These are phyloP conservation scores for Pemphredon lugubris DNA, from an alignment of 2,888 invertebrate species.

Conservation along the genomic window DNA sequence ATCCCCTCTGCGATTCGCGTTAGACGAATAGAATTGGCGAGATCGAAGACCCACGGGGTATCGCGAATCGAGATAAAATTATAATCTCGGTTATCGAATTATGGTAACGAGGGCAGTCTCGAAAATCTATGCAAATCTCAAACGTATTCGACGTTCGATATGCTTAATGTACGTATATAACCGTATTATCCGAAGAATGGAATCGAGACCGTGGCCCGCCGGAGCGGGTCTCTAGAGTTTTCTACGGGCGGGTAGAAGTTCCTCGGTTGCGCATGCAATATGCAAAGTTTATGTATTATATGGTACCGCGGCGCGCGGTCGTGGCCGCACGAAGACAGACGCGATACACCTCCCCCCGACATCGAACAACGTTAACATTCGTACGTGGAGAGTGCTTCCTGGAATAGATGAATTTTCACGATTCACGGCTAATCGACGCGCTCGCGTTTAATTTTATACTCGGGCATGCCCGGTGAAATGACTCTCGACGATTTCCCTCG, in stretches of 20 bases:
- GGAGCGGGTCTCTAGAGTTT: constrained; percentile 3
- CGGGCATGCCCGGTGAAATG: neutral
- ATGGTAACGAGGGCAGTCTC: constrained; percentile 16
- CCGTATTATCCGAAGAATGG: constrained; percentile 25
- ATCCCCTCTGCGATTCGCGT: too few species aligned
- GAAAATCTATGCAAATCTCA: constrained; percentile 47
- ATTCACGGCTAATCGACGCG: constrained; percentile 9
- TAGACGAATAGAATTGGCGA: too few species aligned
- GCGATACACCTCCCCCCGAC: neutral
- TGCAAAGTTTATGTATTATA: constrained; percentile 59
- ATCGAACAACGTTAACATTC: neutral
- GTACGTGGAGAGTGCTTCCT: neutral
- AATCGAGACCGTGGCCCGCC: constrained; percentile 19
- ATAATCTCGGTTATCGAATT: constrained; percentile 27
- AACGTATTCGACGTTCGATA: neutral
- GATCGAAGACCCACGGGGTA: too few species aligned
- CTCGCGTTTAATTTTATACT: neutral
- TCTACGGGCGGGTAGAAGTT: constrained; percentile 14
- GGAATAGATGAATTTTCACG: constrained; percentile 12
- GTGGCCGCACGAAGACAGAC: constrained; percentile 3
- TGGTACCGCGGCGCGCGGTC: constrained; percentile 24
- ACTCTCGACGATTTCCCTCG: neutral
- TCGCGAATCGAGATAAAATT: constrained; percentile 1
- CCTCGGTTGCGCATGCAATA: constrained; percentile 26
- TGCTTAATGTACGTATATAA: constrained; percentile 20